Conservation (phyloP, 2,113 vertebrate species). For the Galemys pyrenaicus region DNA sequence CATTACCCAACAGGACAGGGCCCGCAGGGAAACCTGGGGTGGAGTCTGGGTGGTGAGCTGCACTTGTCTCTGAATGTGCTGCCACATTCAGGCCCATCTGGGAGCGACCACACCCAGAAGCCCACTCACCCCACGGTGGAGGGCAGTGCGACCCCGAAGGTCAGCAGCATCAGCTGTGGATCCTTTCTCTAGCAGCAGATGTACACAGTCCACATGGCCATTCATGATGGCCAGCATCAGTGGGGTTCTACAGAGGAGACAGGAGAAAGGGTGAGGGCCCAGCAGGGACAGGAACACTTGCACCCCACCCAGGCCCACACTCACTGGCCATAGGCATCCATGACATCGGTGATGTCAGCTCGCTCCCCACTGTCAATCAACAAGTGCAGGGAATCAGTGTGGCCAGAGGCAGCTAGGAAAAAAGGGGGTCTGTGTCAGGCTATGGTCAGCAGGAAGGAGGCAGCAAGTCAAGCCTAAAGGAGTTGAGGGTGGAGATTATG, state of each 20-base stretch:
- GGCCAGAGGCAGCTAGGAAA: conserved; percentile 91
- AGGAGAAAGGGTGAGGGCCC: neutral
- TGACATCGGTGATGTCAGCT: conserved; percentile 91
- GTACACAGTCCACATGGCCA: conserved; percentile 93
- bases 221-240: conserved; percentile 96
- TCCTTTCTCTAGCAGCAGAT: conserved; percentile 96
- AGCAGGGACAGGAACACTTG: neutral
- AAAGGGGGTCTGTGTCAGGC: neutral
- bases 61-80: neutral
- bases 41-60: neutral
- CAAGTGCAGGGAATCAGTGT: conserved; percentile 94
- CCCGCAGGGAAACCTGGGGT: neutral
- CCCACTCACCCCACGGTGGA: conserved; percentile 93
- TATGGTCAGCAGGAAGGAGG: neutral
- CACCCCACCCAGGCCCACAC: conserved; percentile 69
- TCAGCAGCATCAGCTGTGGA: conserved; percentile 92
- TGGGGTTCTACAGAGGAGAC: conserved; percentile 87
- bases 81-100: neutral
- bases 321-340: conserved; percentile 94
- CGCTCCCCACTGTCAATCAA: conserved; percentile 93
- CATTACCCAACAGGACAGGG: neutral
- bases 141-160: conserved; percentile 92
- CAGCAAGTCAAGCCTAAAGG: neutral
- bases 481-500: neutral
- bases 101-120: neutral